Conservation (phyloP, 2,888 invertebrate species). For the Deroplatys truncata region DNA sequence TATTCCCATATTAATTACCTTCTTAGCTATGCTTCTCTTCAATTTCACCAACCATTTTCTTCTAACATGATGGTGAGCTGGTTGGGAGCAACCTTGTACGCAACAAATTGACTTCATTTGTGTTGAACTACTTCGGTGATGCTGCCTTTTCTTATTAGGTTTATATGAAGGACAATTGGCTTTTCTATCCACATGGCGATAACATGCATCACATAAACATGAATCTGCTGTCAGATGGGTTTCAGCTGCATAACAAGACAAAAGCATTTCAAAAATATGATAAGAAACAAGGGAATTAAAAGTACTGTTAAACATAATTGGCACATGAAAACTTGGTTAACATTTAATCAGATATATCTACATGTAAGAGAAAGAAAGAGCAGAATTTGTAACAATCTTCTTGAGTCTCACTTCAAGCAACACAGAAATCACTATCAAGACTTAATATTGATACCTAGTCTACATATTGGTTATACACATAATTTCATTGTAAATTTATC, state of each 20-base stretch:
- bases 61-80: slow-evolving; percentile 61
- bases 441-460: too few relatives aligned
- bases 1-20: slow-evolving; percentile 16
- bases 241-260: slow-evolving; percentile 54
- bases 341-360: too few relatives aligned
- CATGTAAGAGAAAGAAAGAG: too few relatives aligned
- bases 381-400: too few relatives aligned
- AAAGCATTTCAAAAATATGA: background rate
- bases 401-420: too few relatives aligned
- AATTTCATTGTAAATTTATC: too few relatives aligned
- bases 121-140: slow-evolving; percentile 11
- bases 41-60: slow-evolving; percentile 71
- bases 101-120: slow-evolving; percentile 50
- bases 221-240: slow-evolving; percentile 79
- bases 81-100: slow-evolving; percentile 57
- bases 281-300: background rate
- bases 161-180: slow-evolving; percentile 45
- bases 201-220: slow-evolving; percentile 83
- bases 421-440: too few relatives aligned
- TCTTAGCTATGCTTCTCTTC: slow-evolving; percentile 61
- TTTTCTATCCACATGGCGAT: slow-evolving; percentile 78
- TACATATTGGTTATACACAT: too few relatives aligned
- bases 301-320: background rate
- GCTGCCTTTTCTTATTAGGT: slow-evolving; percentile 50
- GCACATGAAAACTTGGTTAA: background rate